These are phyloP conservation scores for Myotis brandtii DNA, from an alignment of 2,113 vertebrate species.

Conservation along the genomic window DNA sequence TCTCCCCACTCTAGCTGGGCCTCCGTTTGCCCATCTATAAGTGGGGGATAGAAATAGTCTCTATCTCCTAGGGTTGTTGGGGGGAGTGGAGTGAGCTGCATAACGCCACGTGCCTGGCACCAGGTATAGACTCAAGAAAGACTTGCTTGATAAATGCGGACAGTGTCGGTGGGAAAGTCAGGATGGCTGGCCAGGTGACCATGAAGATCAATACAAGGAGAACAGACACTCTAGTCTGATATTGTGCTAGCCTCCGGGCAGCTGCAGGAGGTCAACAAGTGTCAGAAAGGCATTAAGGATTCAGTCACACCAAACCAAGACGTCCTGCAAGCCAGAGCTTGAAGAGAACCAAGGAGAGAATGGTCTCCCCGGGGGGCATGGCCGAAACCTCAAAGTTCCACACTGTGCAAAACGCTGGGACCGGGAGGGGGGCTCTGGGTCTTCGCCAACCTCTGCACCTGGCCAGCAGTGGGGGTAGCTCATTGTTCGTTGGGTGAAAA, in stretches of 20 bases:
- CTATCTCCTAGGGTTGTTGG: neutral
- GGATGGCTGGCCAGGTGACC: neutral
- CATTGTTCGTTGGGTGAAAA: neutral
- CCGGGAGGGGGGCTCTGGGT: neutral
- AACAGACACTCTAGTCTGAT: neutral
- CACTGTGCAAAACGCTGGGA: neutral
- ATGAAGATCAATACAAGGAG: neutral
- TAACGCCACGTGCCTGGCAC: neutral
- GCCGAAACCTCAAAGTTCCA: neutral
- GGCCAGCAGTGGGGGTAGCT: neutral
- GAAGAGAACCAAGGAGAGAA: neutral
- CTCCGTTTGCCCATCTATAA: neutral
- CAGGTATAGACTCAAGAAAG: neutral
- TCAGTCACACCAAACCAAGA: neutral
- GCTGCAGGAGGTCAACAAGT: neutral
- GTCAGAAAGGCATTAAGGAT: neutral
- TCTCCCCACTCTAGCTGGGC: neutral
- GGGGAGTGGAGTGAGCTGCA: neutral
- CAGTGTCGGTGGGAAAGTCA: neutral
- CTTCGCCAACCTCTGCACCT: neutral
- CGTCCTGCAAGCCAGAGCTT: neutral
- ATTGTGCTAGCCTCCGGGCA: neutral
- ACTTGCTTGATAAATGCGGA: neutral
- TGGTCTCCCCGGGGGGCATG: neutral
- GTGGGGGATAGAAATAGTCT: neutral